phyloP scores from a whole-genome alignment of 2,888 invertebrate genomes.

The Cancer borealis region DNA sequence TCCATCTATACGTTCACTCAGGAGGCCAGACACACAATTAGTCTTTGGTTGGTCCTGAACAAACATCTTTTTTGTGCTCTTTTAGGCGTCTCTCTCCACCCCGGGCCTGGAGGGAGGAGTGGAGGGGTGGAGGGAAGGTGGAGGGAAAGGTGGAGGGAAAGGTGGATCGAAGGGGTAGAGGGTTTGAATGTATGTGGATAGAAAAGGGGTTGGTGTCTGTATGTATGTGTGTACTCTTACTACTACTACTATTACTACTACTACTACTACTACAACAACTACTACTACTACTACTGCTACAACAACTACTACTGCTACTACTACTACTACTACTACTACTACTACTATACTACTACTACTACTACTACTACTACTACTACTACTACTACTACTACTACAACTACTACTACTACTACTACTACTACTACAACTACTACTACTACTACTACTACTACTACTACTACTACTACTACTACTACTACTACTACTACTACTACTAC shows the following conservation, averaged over 20 bases:
- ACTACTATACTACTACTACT: constrained; percentile 57
- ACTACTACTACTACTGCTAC: constrained; percentile 30
- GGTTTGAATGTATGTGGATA: too few species aligned
- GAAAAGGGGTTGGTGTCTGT: too few species aligned
- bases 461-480: neutral
- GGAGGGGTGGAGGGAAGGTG: too few species aligned
- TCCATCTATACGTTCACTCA: too few species aligned
- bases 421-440: neutral
- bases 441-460: too few species aligned
- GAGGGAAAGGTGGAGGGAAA: too few species aligned
- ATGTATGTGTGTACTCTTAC: neutral
- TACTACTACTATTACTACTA: constrained; percentile 36
- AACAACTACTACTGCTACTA: neutral
- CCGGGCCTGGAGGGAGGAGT: too few species aligned
- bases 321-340: constrained; percentile 39
- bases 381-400: constrained; percentile 53
- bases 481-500: constrained; percentile 51
- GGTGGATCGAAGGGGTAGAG: too few species aligned
- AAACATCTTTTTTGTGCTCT: too few species aligned
- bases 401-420: constrained; percentile 12
- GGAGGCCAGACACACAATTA: too few species aligned
- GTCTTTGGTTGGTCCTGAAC: too few species aligned
- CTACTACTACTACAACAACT: constrained; percentile 53
- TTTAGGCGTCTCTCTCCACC: too few species aligned
- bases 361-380: constrained; percentile 57